A percentile compares a stretch with the other conserved stretches of the same genome.
Conservation (phyloP, 2,888 invertebrate genomes). For the Aethes cnicana region DNA sequence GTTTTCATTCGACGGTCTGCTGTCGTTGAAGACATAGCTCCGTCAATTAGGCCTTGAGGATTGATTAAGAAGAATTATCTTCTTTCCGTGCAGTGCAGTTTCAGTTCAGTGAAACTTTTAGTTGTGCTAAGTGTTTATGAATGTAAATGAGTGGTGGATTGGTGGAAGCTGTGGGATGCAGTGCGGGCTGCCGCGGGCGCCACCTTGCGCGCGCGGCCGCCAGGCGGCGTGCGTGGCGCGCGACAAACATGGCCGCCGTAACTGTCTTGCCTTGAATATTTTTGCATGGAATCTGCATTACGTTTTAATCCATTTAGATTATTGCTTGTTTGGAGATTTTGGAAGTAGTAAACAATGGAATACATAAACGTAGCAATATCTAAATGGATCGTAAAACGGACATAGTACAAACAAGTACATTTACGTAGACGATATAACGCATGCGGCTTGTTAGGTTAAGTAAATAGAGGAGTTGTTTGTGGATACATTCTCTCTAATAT, state of each 20-base stretch:
- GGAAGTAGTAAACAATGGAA: constrained; percentile 11
- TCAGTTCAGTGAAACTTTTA: constrained; percentile 31
- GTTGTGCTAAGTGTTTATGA: constrained; percentile 46
- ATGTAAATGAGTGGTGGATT: constrained; percentile 53
- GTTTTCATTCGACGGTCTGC: constrained; percentile 80
- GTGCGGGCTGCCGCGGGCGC: constrained; percentile 51
- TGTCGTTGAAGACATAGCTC: constrained; percentile 80
- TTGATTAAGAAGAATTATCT: constrained; percentile 32
- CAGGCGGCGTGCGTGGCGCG: constrained; percentile 74
- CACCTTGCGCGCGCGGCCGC: constrained; percentile 67
- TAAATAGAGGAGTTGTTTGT: neutral
- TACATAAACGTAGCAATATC: constrained; percentile 12
- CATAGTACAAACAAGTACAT: no score
- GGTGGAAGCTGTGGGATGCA: constrained; percentile 50
- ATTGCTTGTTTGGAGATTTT: constrained; percentile 24
- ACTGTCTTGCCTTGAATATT: constrained; percentile 70
- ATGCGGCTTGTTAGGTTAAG: neutral
- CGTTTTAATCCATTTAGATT: constrained; percentile 34
- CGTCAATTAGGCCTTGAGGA: constrained; percentile 63
- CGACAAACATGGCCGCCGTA: constrained; percentile 64
- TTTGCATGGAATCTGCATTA: constrained; percentile 59
- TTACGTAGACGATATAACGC: no score
- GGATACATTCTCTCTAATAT: no score
- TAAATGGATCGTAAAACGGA: constrained; percentile 10
- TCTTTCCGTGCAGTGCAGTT: neutral